A percentile compares a stretch with the other conserved stretches of the same genome.
Conservation (phyloP, 1,140 invertebrate genomes). For the Calosoma granatense region DNA sequence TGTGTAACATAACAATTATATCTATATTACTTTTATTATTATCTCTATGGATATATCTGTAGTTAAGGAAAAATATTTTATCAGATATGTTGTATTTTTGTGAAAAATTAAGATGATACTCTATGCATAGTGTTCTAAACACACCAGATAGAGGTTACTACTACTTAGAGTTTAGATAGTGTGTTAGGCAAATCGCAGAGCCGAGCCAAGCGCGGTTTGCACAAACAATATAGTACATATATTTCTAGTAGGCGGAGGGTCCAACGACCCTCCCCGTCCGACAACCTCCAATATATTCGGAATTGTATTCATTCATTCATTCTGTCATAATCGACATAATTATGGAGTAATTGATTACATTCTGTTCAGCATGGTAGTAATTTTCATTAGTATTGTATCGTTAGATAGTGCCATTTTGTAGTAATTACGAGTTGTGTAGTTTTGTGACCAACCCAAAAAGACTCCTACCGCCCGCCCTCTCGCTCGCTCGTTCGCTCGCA, state of each 20-base stretch:
- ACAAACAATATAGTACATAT: background rate
- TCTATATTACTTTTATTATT: background rate
- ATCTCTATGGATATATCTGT: slow-evolving; percentile 4
- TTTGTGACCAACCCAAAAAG: slow-evolving; percentile 36
- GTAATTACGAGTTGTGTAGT: slow-evolving; percentile 24
- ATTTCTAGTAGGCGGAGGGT: background rate
- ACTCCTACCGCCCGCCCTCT: no score
- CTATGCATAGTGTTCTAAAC: background rate
- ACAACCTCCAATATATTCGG: no score
- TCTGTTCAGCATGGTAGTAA: slow-evolving; percentile 28
- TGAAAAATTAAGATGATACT: background rate
- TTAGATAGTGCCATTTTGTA: slow-evolving; percentile 29
- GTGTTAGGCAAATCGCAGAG: no score
- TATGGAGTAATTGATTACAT: background rate
- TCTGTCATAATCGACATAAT: no score
- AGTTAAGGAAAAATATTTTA: slow-evolving; percentile 8
- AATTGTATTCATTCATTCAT: background rate
- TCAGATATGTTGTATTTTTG: slow-evolving; percentile 8
- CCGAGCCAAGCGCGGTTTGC: no score
- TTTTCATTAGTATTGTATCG: slow-evolving; percentile 26
- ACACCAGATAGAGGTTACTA: no score
- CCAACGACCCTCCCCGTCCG: background rate
- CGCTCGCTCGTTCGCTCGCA: no score
- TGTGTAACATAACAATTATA: background rate
- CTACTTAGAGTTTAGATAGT: background rate